Conservation (phyloP, 2,113 vertebrate genomes). For the Apistogramma diplotaenia region DNA sequence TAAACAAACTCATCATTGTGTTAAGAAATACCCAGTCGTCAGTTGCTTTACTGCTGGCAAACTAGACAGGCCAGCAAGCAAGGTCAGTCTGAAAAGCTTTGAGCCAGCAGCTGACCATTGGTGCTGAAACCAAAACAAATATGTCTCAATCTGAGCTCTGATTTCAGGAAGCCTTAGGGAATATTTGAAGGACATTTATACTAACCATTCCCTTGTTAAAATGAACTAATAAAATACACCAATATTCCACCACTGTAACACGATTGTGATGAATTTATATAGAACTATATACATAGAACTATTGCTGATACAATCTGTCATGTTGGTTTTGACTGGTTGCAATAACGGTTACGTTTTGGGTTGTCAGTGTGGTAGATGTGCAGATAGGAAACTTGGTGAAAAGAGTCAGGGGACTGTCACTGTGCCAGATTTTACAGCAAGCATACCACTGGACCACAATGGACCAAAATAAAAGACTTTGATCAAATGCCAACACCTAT, state of each 20-base stretch:
- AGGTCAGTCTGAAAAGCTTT: background rate
- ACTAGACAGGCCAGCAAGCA: background rate
- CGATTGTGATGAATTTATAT: background rate
- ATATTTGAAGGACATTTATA: background rate
- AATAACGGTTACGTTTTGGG: background rate
- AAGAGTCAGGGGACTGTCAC: background rate
- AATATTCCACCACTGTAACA: background rate
- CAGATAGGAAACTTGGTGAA: background rate
- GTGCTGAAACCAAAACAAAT: constrained; percentile 1
- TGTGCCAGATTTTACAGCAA: background rate
- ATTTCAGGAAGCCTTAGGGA: background rate
- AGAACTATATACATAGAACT: no score
- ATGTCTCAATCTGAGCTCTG: background rate
- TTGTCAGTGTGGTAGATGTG: background rate
- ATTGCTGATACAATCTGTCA: background rate
- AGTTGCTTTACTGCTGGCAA: background rate
- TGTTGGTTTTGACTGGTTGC: background rate
- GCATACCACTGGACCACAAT: no score
- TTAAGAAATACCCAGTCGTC: constrained; percentile 22
- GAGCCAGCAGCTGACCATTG: constrained; percentile 3
- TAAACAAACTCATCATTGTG: constrained; percentile 18
- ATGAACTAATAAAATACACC: background rate
- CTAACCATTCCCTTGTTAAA: background rate
- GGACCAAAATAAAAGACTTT: background rate
- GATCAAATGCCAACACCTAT: background rate